Evolutionary conservation across 2,888 invertebrate genomes (phyloP).

Genomic region (Amiota mariae): DNA sequence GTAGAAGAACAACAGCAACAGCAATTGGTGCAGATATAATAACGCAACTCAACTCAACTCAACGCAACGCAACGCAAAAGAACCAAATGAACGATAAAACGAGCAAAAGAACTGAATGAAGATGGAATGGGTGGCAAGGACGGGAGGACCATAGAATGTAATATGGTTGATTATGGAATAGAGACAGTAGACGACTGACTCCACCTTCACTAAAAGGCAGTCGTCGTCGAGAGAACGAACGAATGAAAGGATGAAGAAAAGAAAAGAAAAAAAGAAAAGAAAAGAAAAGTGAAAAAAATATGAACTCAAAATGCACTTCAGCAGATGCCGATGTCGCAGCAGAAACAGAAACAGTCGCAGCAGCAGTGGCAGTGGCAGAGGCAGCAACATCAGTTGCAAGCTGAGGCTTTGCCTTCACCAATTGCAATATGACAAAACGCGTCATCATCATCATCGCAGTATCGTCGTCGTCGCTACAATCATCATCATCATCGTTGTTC

Average conservation of each 20-base stretch:
- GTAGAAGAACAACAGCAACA: background rate
- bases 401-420: conserved; percentile 41
- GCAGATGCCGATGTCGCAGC: conserved; percentile 14
- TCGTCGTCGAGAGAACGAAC: too few species aligned
- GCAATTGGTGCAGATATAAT: conserved; percentile 4
- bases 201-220: conserved; percentile 22
- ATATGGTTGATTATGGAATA: background rate
- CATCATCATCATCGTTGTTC: too few species aligned
- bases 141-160: too few species aligned
- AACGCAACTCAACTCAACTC: background rate
- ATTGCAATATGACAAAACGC: conserved; percentile 52
- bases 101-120: background rate
- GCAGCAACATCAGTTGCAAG: conserved; percentile 32
- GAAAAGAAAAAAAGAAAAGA: background rate
- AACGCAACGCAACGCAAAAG: too few species aligned
- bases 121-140: too few species aligned
- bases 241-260: too few species aligned
- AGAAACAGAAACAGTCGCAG: conserved; percentile 33
- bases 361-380: too few species aligned
- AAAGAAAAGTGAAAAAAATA: background rate
- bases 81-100: conserved; percentile 36
- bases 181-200: conserved; percentile 22
- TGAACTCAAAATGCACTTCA: conserved; percentile 10
- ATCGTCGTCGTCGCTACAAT: too few species aligned
- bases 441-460: too few species aligned